phyloP scores from a whole-genome alignment of 1,140 invertebrate genomes.

The Drosophila bipectinata region DNA sequence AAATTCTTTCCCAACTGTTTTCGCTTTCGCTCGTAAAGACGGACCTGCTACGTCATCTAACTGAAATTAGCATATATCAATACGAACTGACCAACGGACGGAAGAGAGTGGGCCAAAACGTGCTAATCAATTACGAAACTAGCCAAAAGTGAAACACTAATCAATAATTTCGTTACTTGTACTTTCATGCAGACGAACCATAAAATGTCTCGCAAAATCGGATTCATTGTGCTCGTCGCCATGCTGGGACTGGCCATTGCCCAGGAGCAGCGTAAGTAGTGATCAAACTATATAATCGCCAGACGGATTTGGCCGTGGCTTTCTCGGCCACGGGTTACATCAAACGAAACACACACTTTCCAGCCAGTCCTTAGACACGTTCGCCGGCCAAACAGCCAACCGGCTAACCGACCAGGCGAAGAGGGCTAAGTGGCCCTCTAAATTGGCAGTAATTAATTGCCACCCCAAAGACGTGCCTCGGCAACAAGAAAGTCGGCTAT shows the following conservation, averaged over 20 bases:
- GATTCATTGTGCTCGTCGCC: constrained; percentile 56
- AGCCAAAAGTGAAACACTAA: constrained; percentile 64
- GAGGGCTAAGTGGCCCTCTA: constrained; percentile 24
- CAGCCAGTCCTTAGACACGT: constrained; percentile 44
- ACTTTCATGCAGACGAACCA: constrained; percentile 63
- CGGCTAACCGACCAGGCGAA: not conserved
- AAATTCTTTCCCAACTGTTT: constrained; percentile 56
- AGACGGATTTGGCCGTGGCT: constrained; percentile 20
- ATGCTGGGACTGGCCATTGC: constrained; percentile 50
- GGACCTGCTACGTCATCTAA: constrained; percentile 48
- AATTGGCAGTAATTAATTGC: constrained; percentile 42
- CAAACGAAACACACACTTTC: constrained; percentile 28
- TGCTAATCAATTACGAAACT: constrained; percentile 80
- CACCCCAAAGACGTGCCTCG: constrained; percentile 40
- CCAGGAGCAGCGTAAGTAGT: constrained; percentile 72
- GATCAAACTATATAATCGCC: constrained; percentile 9
- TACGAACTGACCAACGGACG: not conserved
- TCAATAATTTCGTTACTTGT: constrained; percentile 61
- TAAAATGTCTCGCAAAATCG: constrained; percentile 55
- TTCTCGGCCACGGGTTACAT: constrained; percentile 49
- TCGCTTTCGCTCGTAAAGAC: constrained; percentile 62
- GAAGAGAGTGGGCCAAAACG: constrained; percentile 31
- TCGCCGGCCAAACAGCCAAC: constrained; percentile 10
- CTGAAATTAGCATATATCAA: constrained; percentile 64
- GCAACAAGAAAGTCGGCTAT: constrained; percentile 47